These are phyloP conservation scores for Pyrgus malvae DNA, from an alignment of 2,888 invertebrate species.

Conservation along the genomic window DNA sequence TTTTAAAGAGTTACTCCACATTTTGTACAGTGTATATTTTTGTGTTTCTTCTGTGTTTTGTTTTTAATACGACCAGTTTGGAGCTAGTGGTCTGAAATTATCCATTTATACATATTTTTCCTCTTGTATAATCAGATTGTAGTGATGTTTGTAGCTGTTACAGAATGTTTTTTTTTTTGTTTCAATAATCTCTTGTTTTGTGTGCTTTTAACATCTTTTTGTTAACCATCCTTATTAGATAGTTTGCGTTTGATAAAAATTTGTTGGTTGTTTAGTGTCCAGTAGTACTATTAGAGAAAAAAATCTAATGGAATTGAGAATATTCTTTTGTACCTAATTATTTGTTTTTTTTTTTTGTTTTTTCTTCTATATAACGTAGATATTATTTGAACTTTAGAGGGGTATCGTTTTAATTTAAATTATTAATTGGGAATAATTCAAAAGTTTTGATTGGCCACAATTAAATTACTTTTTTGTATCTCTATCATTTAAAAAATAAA, in stretches of 20 bases:
- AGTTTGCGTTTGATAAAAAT: background rate
- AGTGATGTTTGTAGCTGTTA: conserved; percentile 14
- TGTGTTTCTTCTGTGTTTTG: conserved; percentile 50
- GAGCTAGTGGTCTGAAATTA: conserved; percentile 41
- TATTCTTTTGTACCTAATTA: too few relatives aligned
- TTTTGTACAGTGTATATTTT: conserved; percentile 32
- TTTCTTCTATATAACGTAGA: too few relatives aligned
- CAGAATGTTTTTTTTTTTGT: conserved; percentile 2
- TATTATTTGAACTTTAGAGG: too few relatives aligned
- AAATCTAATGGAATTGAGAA: too few relatives aligned
- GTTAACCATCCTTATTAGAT: background rate
- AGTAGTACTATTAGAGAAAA: too few relatives aligned
- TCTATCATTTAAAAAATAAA: too few relatives aligned
- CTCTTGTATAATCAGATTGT: conserved; percentile 35
- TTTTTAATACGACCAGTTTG: conserved; percentile 55
- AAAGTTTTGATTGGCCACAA: too few relatives aligned
- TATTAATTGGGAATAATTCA: too few relatives aligned
- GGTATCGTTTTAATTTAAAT: too few relatives aligned
- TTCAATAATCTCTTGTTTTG: background rate
- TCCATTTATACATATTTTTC: conserved; percentile 21
- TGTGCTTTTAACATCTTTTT: conserved; percentile 12
- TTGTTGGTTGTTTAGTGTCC: background rate
- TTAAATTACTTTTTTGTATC: too few relatives aligned
- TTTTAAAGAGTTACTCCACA: background rate
- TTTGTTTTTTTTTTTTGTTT: too few relatives aligned